phyloP scores from a whole-genome alignment of 2,797 vertebrate species.

The Amblyraja radiata region DNA sequence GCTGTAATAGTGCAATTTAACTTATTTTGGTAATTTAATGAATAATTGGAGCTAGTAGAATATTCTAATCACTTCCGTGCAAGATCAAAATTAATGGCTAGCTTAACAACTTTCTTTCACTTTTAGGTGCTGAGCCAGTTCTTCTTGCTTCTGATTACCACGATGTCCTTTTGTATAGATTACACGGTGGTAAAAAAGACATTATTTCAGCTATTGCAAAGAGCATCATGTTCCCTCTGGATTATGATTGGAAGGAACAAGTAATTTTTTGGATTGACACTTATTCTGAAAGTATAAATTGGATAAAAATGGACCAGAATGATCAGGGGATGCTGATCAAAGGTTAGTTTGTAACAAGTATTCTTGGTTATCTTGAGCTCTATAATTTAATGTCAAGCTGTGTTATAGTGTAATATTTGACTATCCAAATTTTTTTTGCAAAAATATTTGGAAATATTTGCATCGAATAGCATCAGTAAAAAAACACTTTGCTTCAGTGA shows the following conservation, averaged over 20 bases:
- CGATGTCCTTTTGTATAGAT: conserved; percentile 64
- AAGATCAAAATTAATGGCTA: too few species aligned
- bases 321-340: conserved; percentile 70
- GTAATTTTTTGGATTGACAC: conserved; percentile 81
- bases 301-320: conserved; percentile 58
- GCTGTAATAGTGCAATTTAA: too few species aligned
- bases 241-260: conserved; percentile 69
- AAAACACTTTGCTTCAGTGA: neutral
- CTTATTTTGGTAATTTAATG: too few species aligned
- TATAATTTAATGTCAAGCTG: too few species aligned
- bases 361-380: neutral
- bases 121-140: conserved; percentile 64
- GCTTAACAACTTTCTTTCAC: neutral
- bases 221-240: conserved; percentile 68
- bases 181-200: conserved; percentile 61
- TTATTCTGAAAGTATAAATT: conserved; percentile 75
- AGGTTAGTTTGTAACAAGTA: conserved; percentile 58
- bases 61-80: too few species aligned
- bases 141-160: conserved; percentile 74
- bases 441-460: neutral
- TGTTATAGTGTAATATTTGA: too few species aligned
- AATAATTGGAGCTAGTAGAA: too few species aligned
- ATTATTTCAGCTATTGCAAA: conserved; percentile 58
- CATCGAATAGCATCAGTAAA: neutral
- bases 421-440: too few species aligned